A percentile compares a stretch with the other conserved stretches of the same genome.
Evolutionary conservation across 2,888 invertebrate genomes (phyloP).

Genomic region (Malachius bipustulatus): DNA sequence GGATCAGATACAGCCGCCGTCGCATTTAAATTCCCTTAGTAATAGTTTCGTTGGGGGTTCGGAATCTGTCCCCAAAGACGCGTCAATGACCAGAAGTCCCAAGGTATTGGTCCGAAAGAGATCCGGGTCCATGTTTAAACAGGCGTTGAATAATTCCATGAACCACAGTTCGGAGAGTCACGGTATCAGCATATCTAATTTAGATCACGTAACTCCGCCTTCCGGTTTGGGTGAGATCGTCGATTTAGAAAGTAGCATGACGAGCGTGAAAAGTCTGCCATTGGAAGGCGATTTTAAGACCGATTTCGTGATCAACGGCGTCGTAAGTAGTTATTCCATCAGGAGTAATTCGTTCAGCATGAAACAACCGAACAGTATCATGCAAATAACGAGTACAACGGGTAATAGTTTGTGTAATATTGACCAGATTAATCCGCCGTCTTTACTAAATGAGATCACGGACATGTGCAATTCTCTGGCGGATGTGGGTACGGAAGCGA

Average conservation of each 20-base stretch:
- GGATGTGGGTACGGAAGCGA: slow-evolving; percentile 41
- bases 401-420: slow-evolving; percentile 42
- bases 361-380: slow-evolving; percentile 34
- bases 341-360: slow-evolving; percentile 19
- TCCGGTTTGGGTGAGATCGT: slow-evolving; percentile 55
- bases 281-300: slow-evolving; percentile 54
- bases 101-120: slow-evolving; percentile 42
- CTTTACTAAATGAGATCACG: slow-evolving; percentile 52
- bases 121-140: slow-evolving; percentile 57
- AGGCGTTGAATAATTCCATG: slow-evolving; percentile 49
- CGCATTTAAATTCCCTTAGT: slow-evolving; percentile 55
- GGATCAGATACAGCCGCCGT: slow-evolving; percentile 65
- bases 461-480: slow-evolving; percentile 42
- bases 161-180: slow-evolving; percentile 51
- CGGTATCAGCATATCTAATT: slow-evolving; percentile 48
- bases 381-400: slow-evolving; percentile 30
- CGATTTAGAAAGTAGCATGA: slow-evolving; percentile 73
- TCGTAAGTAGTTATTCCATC: slow-evolving; percentile 26
- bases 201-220: slow-evolving; percentile 75
- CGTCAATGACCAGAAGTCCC: slow-evolving; percentile 26
- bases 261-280: slow-evolving; percentile 72
- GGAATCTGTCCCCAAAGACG: slow-evolving; percentile 28
- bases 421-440: slow-evolving; percentile 61
- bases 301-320: slow-evolving; percentile 35
- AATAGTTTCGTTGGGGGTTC: slow-evolving; percentile 30